A percentile compares a stretch with the other conserved stretches of the same genome.
Evolutionary conservation across 2,888 invertebrate genomes (phyloP).

Genomic region (Hyalella azteca): DNA sequence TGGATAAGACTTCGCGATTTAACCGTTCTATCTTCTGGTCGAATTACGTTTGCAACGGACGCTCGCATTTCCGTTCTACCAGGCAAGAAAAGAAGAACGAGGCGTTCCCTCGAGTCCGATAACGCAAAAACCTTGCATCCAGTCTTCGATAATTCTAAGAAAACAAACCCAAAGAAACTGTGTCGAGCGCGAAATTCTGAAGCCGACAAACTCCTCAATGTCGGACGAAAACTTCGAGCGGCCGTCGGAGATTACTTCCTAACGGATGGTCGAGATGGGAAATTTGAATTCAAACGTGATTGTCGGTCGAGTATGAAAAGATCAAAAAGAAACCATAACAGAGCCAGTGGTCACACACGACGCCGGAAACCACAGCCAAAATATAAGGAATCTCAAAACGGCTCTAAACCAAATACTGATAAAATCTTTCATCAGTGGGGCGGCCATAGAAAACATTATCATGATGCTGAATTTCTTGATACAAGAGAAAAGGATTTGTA

Average conservation of each 20-base stretch:
- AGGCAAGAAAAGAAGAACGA: constrained; percentile 38
- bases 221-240: background rate
- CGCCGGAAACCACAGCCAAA: too few relatives aligned
- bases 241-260: background rate
- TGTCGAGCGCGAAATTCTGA: background rate
- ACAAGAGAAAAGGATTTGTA: too few relatives aligned
- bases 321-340: background rate
- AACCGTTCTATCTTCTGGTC: constrained; percentile 46
- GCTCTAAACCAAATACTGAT: too few relatives aligned
- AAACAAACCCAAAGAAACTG: constrained; percentile 33
- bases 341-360: background rate
- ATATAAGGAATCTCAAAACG: too few relatives aligned
- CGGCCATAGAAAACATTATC: too few relatives aligned
- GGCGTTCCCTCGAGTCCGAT: background rate
- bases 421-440: too few relatives aligned
- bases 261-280: background rate
- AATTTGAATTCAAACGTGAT: background rate
- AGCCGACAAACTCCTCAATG: background rate
- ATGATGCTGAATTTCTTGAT: too few relatives aligned
- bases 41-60: constrained; percentile 46
- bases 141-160: constrained; percentile 21
- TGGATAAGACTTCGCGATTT: constrained; percentile 49
- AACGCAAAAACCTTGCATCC: constrained; percentile 14
- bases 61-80: constrained; percentile 47
- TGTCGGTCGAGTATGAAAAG: background rate